phyloP scores from a whole-genome alignment of 2,888 invertebrate species.

The Dermolepida albohirtum region DNA sequence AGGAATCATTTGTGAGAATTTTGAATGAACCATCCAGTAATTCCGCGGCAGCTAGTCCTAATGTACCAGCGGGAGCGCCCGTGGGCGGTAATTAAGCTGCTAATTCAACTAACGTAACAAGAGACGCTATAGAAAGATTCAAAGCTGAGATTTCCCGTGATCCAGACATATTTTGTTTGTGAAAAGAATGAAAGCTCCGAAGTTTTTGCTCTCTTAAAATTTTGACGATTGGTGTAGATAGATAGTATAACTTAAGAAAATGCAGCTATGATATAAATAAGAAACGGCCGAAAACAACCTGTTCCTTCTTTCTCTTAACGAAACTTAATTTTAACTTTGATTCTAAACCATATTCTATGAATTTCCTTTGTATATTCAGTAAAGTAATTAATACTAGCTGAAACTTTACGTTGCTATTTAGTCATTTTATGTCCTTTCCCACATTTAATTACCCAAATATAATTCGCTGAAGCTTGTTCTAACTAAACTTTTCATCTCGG shows the following conservation, averaged over 20 bases:
- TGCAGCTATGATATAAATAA: conserved; percentile 27
- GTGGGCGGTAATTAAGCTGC: conserved; percentile 57
- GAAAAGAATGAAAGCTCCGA: conserved; percentile 98
- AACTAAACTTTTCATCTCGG: no score
- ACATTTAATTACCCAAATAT: conserved; percentile 5
- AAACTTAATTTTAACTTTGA: conserved; percentile 8
- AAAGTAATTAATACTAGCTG: no score
- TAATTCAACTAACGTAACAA: conserved; percentile 87
- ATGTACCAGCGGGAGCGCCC: conserved; percentile 52
- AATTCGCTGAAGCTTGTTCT: neutral
- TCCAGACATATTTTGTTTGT: conserved; percentile 99
- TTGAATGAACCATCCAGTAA: conserved; percentile 82
- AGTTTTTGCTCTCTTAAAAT: conserved; percentile 92
- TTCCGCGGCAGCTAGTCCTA: conserved; percentile 48
- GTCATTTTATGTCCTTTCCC: neutral
- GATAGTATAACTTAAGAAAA: conserved; percentile 10
- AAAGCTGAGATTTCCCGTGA: conserved; percentile 98
- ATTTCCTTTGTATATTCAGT: no score
- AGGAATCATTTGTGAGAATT: conserved; percentile 96
- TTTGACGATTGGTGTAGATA: conserved; percentile 63
- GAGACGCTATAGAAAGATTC: conserved; percentile 98
- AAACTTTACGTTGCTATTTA: no score
- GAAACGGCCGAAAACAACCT: conserved; percentile 17
- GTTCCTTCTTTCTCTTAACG: conserved; percentile 7
- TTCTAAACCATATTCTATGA: conserved; percentile 14